phyloP scores from a whole-genome alignment of 2,888 invertebrate species.

The Actias luna region DNA sequence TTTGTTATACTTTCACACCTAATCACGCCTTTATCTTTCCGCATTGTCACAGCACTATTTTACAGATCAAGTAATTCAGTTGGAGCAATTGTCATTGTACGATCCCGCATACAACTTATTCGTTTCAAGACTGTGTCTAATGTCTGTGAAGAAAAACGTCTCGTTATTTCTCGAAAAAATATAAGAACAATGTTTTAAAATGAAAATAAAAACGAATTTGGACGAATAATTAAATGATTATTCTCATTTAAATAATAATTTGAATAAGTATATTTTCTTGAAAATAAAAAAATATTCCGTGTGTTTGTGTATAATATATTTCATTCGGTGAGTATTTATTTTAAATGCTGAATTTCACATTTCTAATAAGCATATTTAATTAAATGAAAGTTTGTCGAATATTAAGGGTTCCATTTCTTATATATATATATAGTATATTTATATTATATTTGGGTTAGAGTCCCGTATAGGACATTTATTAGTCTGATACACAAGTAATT shows the following conservation, averaged over 20 bases:
- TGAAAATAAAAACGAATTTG: background rate
- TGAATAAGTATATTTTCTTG: background rate
- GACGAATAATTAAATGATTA: background rate
- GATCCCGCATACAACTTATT: background rate
- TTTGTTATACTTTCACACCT: too few relatives aligned
- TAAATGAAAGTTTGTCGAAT: too few relatives aligned
- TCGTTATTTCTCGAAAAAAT: background rate
- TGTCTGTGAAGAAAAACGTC: background rate
- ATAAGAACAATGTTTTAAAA: background rate
- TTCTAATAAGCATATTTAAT: background rate
- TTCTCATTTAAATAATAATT: background rate
- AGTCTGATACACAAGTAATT: too few relatives aligned
- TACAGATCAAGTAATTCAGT: background rate
- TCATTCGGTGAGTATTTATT: background rate
- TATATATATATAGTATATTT: too few relatives aligned
- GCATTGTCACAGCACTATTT: constrained; percentile 3
- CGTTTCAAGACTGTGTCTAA: background rate
- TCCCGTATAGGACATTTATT: too few relatives aligned
- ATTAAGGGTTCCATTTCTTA: too few relatives aligned
- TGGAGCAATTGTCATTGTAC: background rate
- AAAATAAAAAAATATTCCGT: background rate
- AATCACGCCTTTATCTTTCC: background rate
- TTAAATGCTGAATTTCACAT: background rate
- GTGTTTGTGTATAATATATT: background rate
- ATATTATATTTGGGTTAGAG: too few relatives aligned